Evolutionary conservation across 2,797 vertebrate species (phyloP), one percentile per base, ranked within the genome.

Genomic region (Vireo griseus): DNA sequence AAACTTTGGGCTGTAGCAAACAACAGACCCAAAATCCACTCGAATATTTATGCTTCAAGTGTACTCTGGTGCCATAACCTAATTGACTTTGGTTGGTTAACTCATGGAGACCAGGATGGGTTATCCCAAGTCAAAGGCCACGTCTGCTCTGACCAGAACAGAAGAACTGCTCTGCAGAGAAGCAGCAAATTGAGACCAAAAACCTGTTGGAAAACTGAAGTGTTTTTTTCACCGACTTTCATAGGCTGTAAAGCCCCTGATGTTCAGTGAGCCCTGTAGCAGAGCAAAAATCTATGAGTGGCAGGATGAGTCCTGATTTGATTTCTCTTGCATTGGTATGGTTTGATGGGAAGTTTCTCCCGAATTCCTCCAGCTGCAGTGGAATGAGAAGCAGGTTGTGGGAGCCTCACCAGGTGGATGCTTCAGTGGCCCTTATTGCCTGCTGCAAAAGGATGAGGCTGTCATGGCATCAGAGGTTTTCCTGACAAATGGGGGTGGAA

Each of bases 171-270:
- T 68, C 71, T 87, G 57, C 31, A 54, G 73, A 68, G 63, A 28
- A 73, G 44, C 62, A 54, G 50, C 16, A 62, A 67, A 68, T 8
- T 15, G 74, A 69, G 47, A 88, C 40, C 28, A 71, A 33, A 45
- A 92, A 45, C 20, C 65, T 35, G 6, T 2, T 66, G 73, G 80
- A 82, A 95, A 84, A 67, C 17, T 6, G 55, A 77, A 73, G 31
- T 19, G 3, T 79, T 92, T 94, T 35, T 57, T 69, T 58, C 81
- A 58, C 88, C 85, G 88, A 35, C 59, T 94, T 77, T 90, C 91
- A 85, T 48, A 26, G 48, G n/a, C 69, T 31, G 5, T 69, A 67
- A 93, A 79, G 50, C 62, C 54, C 29, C 10, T 28, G 65, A 47
- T 37, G 16, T 78, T 90, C 66, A 71, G 73, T 63, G 89, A 93